Base-by-base conservation (phyloP, 2,113 vertebrate species). In the Chlorodrepanis virens region DNA sequence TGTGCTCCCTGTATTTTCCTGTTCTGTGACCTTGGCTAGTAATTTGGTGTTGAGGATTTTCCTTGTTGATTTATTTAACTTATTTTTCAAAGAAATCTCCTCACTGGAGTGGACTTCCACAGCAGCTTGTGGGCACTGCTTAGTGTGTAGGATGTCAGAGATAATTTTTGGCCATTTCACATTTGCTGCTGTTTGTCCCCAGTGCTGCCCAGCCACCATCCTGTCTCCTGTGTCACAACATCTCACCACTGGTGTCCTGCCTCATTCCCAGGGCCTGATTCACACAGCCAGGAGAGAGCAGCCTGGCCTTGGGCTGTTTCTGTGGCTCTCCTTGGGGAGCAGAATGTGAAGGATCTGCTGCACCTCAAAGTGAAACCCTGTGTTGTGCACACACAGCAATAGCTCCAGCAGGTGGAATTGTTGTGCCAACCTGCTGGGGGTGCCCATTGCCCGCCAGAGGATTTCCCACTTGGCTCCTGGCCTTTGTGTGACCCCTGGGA, bases 241-340 rank as follows among this genome's bases (percentile, higher is more conserved):
- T 44, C 45, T 68, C 27, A 8, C 44, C 23, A 2, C 25, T 76
- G 24, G 0, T 17, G 67, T 42, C 1, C 1, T n/a, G 59, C 44
- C 57, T 60, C 60, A 6, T 65, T 44, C 40, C 52, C 60, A 81
- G 75, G 79, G 76, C 79, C 96, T 89, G 90, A 94, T 95, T 79
- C 89, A 45, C 52, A 17, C 18, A 23, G 40, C 13, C 31, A n/a
- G 77, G 76, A 61, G 50, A 0, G 31, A 92, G 67, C 76, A 93
- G 60, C 67, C 54, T 13, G 2, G 5, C 13, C 13, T 0, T 13
- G 19, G 44, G 63, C 15, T 63, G 8, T 63, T 80, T 22, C 37
- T 3, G 0, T 24, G 44, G 69, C 65, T 89, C 44, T 54, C 31
- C 1, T 0, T 7, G 28, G 10, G 64, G 27, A 78, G 59, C 44